Evolutionary conservation across 2,797 vertebrate species (phyloP).

Genomic region (Oreochromis grahami): DNA sequence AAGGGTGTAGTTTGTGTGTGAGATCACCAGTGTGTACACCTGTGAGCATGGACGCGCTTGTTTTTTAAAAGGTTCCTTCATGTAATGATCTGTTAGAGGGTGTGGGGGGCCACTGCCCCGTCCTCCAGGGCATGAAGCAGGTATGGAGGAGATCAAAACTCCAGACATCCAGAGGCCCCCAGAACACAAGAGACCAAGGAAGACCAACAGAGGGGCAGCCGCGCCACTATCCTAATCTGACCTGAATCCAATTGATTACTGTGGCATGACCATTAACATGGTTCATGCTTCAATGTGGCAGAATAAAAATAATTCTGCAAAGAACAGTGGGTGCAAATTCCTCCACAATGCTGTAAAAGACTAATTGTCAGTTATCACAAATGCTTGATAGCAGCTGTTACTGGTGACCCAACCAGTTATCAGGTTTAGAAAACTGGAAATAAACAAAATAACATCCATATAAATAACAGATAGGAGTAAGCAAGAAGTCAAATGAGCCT

Average conservation of each 20-base stretch:
- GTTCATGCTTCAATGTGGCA: background rate
- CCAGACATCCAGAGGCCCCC: too few relatives aligned
- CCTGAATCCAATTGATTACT: background rate
- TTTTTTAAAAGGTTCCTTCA: too few relatives aligned
- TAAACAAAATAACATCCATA: background rate
- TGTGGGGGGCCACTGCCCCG: too few relatives aligned
- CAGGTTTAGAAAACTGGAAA: background rate
- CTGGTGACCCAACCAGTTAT: background rate
- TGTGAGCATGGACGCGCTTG: too few relatives aligned
- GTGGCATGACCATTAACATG: background rate
- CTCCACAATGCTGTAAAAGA: background rate
- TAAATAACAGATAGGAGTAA: background rate
- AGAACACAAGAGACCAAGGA: too few relatives aligned
- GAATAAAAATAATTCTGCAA: background rate
- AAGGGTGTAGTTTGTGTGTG: too few relatives aligned
- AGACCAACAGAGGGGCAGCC: too few relatives aligned
- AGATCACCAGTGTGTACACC: too few relatives aligned
- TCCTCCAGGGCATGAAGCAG: too few relatives aligned
- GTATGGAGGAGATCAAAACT: too few relatives aligned
- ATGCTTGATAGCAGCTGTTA: background rate
- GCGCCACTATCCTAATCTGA: background rate
- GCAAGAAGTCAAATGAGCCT: accelerated
- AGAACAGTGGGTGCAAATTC: background rate
- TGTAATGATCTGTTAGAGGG: too few relatives aligned
- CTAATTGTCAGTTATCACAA: accelerated